Percentiles rank a stretch among this genome's conserved stretches.
phyloP scores from a whole-genome alignment of 2,797 vertebrate genomes.

The Chelon auratus region DNA sequence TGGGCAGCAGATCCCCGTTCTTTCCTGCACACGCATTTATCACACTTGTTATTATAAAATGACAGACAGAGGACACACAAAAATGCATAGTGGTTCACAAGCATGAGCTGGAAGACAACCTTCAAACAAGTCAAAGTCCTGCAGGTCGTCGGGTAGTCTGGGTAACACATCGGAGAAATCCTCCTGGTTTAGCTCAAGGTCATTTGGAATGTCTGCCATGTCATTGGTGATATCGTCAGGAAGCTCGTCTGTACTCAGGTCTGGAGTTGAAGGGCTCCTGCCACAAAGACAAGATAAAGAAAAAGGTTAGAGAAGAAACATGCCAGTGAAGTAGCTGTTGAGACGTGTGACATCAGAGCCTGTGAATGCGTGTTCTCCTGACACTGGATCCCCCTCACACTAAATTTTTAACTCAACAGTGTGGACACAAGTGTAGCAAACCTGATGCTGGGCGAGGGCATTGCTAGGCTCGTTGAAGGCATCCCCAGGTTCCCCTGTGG shows the following conservation, averaged over 20 bases:
- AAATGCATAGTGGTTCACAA: neutral
- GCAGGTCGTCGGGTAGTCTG: constrained; percentile 95
- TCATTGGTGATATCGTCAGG: constrained; percentile 99
- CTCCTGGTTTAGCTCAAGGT: constrained; percentile 98
- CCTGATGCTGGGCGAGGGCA: constrained; percentile 94
- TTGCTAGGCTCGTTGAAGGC: constrained; percentile 91
- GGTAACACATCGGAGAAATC: constrained; percentile 98
- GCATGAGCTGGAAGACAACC: constrained; percentile 76
- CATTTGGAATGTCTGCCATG: constrained; percentile 99
- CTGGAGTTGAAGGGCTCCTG: constrained; percentile 97
- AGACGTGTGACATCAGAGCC: constrained; percentile 1
- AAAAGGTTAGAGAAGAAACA: constrained; percentile 12
- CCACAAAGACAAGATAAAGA: neutral
- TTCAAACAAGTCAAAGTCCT: constrained; percentile 99
- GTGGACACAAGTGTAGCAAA: constrained; percentile 67
- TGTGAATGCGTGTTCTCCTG: constrained; percentile 4
- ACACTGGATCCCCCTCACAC: constrained; percentile 13
- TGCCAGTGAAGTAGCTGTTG: neutral
- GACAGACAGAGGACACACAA: neutral
- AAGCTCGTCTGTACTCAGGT: constrained; percentile 96
- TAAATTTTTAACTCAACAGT: constrained; percentile 19
- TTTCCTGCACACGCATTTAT: constrained; percentile 87
- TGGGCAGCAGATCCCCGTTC: constrained; percentile 97
- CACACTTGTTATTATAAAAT: constrained; percentile 4
- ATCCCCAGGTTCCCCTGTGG: constrained; percentile 98